phyloP scores from a whole-genome alignment of 2,797 vertebrate genomes.

The Oryzias sinensis region DNA sequence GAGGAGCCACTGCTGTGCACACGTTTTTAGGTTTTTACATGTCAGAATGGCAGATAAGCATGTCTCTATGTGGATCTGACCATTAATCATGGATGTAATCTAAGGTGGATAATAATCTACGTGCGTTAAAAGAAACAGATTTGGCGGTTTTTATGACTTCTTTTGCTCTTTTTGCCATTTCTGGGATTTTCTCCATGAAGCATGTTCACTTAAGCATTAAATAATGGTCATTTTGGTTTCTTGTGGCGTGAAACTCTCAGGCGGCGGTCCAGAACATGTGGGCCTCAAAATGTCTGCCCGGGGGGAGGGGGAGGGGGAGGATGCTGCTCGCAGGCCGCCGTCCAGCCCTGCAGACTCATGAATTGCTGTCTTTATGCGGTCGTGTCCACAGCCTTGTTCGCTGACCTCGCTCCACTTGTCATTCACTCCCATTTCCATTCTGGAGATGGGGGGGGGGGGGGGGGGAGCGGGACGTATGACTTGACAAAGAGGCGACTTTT shows the following conservation, averaged over 20 bases:
- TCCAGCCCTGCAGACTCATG: constrained; percentile 34
- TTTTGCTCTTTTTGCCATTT: no score
- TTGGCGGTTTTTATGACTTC: no score
- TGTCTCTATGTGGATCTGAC: no score
- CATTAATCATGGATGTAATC: no score
- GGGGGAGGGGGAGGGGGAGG: neutral
- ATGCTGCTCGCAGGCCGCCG: constrained; percentile 14
- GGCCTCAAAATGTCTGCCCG: constrained; percentile 38
- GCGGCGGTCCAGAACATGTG: constrained; percentile 8
- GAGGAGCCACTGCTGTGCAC: no score
- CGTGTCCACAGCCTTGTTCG: constrained; percentile 24
- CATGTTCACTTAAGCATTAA: neutral
- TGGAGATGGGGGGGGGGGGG: constrained; percentile 13
- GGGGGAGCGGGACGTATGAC: constrained; percentile 22
- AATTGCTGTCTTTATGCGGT: constrained; percentile 49
- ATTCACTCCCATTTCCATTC: constrained; percentile 35
- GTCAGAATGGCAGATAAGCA: no score
- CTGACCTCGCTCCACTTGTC: constrained; percentile 44
- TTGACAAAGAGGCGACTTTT: constrained; percentile 60
- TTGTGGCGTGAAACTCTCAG: neutral
- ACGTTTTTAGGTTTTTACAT: no score
- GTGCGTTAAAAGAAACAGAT: no score
- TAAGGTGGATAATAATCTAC: no score
- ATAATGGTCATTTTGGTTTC: neutral
- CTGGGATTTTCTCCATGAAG: no score